Base-by-base conservation (phyloP, 2,888 invertebrate genomes). In the Agrochola circellaris region DNA sequence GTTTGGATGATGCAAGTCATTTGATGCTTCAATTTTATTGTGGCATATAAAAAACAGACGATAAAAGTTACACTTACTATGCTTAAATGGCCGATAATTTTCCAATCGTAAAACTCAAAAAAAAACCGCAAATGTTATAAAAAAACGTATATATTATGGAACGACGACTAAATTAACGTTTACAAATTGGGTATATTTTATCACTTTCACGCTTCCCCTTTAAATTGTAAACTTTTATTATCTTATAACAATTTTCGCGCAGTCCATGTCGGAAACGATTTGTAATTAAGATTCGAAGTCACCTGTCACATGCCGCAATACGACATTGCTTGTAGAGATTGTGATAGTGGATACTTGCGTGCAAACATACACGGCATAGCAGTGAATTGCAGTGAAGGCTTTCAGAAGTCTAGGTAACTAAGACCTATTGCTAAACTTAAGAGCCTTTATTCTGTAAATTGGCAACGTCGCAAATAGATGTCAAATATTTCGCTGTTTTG, bases 241-340 rank as follows among this genome's bases (percentile, higher is more conserved):
- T 42, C 13, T 56, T 66, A 26, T 38, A 61, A 58, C 13, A 56
- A 51, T 26, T 64, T 80, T 68, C 30, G 8, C 51, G 8, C 34
- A 20, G 34, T 45, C 4, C 42, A 51, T 45, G 51, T 68, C n/a
- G 34, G 7, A 45, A 68, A 58, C 23, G 48, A 66, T 73, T 66
- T 48, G 60, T 42, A 56, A 79, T 67, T 80, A 62, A 54, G 23
- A 54, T 54, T 64, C 34, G 56, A 80, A 60, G 51, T 6, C 64
- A 81, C 68, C 68, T 81, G 81, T 65, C 74, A 58, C 62, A 58
- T 51, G 38, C 51, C 42, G 48, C 5, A 68, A 65, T 64, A 5
- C 65, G 26, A 23, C 30, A 65, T 45, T 30, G 48, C 48, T 38
- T 65, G 48, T 30, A 60, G 7, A 68, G 5, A 61, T 67, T 67